Conservation (phyloP, 2,113 vertebrate genomes). For the Plecotus auritus region DNA sequence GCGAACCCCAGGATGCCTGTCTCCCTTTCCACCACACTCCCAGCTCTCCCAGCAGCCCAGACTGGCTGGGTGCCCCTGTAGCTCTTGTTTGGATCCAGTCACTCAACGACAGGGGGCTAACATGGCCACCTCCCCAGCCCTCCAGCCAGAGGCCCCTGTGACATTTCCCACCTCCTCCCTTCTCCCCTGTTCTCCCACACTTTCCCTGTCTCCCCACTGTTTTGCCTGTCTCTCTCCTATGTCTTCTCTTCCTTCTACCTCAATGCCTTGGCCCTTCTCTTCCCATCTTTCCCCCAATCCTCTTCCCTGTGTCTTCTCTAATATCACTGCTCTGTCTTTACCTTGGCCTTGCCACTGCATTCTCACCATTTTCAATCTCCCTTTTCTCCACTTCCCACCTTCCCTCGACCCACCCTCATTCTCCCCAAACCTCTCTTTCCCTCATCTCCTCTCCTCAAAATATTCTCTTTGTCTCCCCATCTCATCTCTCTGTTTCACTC, state of each 20-base stretch:
- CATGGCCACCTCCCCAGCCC: not conserved
- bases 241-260: not conserved
- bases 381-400: not conserved
- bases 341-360: not conserved
- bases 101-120: not conserved
- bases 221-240: not conserved
- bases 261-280: not conserved
- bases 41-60: not conserved
- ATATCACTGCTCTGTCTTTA: not conserved
- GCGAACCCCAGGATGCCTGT: not conserved
- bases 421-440: not conserved
- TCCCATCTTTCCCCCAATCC: not conserved
- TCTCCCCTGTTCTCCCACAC: slow-evolving; percentile 46
- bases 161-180: slow-evolving; percentile 69
- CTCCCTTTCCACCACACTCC: not conserved
- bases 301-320: not conserved
- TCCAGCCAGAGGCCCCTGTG: slow-evolving; percentile 68
- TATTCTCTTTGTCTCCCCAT: not conserved
- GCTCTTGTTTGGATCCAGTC: not conserved
- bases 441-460: not conserved
- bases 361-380: not conserved
- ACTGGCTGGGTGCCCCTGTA: not conserved
- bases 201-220: not conserved
- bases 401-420: not conserved
- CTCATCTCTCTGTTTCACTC: not conserved